These are phyloP conservation scores for Drosophila falleni DNA, from an alignment of 2,888 invertebrate species.

Conservation along the genomic window DNA sequence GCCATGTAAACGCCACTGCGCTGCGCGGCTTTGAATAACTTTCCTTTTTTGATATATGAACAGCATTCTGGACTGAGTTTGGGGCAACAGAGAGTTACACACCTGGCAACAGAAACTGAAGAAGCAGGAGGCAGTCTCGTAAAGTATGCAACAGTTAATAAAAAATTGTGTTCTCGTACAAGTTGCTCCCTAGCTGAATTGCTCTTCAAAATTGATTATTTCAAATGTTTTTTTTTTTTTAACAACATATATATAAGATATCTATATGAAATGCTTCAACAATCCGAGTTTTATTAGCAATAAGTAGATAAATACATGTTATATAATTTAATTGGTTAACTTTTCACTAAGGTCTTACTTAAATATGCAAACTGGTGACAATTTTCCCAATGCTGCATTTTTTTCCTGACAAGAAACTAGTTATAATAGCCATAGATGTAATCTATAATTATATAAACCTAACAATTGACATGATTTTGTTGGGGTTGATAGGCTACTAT, in stretches of 20 bases:
- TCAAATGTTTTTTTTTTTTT: not conserved
- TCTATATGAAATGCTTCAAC: not conserved
- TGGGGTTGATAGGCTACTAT: not conserved
- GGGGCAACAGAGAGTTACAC: slow-evolving; percentile 12
- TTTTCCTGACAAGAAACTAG: not conserved
- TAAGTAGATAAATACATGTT: not conserved
- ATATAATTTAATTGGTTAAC: not conserved
- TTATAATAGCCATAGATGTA: not conserved
- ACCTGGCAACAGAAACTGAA: slow-evolving; percentile 15
- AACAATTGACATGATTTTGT: not conserved
- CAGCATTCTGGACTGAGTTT: slow-evolving; percentile 40
- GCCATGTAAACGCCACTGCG: slow-evolving; percentile 46
- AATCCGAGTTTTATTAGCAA: not conserved
- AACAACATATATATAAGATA: not conserved
- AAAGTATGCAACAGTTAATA: slow-evolving; percentile 74
- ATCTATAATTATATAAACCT: slow-evolving; percentile 1
- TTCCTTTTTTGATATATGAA: slow-evolving; percentile 68
- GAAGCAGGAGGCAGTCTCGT: slow-evolving; percentile 41
- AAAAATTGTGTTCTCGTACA: slow-evolving; percentile 32
- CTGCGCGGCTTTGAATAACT: slow-evolving; percentile 48
- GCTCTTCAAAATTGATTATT: slow-evolving; percentile 31
- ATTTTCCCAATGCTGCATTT: not conserved
- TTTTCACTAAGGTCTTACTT: not conserved
- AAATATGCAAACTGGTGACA: slow-evolving; percentile 3
- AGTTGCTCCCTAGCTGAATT: slow-evolving; percentile 22